Evolutionary conservation across 2,888 invertebrate genomes (phyloP), one percentile per base, ranked within the genome.

Genomic region (Athalia circularis): DNA sequence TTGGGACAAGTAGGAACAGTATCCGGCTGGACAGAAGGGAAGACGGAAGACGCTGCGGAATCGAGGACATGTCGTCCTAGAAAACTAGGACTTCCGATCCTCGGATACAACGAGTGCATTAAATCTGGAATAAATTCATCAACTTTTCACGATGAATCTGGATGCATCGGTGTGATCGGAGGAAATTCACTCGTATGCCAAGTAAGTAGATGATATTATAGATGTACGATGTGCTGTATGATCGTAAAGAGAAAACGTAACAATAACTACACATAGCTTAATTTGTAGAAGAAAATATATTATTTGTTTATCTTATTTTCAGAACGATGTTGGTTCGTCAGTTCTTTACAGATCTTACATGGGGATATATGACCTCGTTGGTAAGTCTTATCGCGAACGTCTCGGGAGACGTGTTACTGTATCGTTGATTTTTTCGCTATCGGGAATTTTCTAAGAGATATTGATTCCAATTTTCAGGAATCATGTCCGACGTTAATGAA

Each of bases 321-420:
- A 93, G 93, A 89, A 89, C 54, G 93, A 93, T 84, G 91, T 91
- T 9, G 93, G 93, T 13, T 89, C 92, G 15, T 91, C 93, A 0
- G 91, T 94, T 5, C 91, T 92, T 90, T 92, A 91, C 81, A 90
- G 92, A 64, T 90, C 91, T 0, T 89, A 91, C 57, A 83, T 84
- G 6, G 92, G 92, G 64, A 85, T 91, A 61, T 93, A 93, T 81
- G 92, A 93, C 82, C 86, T 93, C 54, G 88, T 92, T 61, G 93
- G 92, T 92, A 82, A 84, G 80, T 84, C 29, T 2, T 29, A 29
- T 29, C 29, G 29, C 29, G 29, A 29, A 29, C 29, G 29, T 29
- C 29, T 29, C 29, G 29, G 29, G 1, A 2, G 29, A 2, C 29
- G 29, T 29, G 2, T 29, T 29, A 29, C 29, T 29, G 29, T 29